Conservation (phyloP, 2,888 invertebrate genomes). For the Cacoxenus indagator region DNA sequence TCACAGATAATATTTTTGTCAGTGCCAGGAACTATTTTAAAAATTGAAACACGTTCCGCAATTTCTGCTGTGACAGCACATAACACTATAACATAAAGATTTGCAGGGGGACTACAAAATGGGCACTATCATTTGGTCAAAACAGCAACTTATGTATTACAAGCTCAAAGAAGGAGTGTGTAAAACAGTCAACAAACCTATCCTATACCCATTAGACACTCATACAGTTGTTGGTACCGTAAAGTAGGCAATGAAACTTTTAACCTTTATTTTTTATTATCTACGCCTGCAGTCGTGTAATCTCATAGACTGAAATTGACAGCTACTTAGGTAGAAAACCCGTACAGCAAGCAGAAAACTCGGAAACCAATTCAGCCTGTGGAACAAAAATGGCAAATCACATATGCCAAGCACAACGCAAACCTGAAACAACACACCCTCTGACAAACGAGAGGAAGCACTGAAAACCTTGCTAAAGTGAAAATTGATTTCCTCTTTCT, state of each 20-base stretch:
- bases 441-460: neutral
- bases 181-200: neutral
- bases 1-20: neutral
- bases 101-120: neutral
- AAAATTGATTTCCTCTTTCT: neutral
- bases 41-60: constrained; percentile 12
- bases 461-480: constrained; percentile 14
- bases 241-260: neutral
- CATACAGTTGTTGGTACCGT: neutral
- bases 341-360: neutral
- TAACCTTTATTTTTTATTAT: neutral
- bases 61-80: constrained; percentile 2
- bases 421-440: constrained; percentile 14
- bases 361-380: neutral
- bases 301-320: neutral
- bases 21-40: neutral
- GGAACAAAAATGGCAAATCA: constrained; percentile 1
- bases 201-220: neutral
- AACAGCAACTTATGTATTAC: too few species aligned
- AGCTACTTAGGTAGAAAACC: constrained; percentile 10
- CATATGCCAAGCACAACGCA: constrained; percentile 10
- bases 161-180: neutral
- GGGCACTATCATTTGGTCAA: neutral
- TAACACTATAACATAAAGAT: constrained; percentile 29
- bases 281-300: constrained; percentile 13